phyloP scores from a whole-genome alignment of 1,140 invertebrate species.

The Scaptomyza hsui region DNA sequence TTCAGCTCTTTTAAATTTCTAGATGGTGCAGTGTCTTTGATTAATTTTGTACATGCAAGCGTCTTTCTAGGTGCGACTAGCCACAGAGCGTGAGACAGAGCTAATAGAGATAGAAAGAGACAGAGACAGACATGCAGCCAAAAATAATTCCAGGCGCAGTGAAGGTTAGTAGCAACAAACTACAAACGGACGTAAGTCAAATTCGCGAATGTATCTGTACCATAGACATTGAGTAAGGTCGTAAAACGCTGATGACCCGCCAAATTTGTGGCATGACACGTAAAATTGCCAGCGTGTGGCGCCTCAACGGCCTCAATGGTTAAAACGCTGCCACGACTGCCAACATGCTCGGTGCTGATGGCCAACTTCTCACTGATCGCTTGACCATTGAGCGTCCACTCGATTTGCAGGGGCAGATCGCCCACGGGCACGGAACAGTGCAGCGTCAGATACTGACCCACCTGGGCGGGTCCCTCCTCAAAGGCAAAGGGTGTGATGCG shows the following conservation, averaged over 20 bases:
- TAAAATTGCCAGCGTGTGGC: slow-evolving; percentile 88
- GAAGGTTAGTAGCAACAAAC: slow-evolving; percentile 52
- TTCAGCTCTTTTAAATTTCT: background rate
- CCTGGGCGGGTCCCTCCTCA: slow-evolving; percentile 80
- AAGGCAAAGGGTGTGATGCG: slow-evolving; percentile 89
- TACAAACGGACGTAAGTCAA: slow-evolving; percentile 27
- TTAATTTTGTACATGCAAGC: slow-evolving; percentile 54
- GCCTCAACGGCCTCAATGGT: slow-evolving; percentile 88
- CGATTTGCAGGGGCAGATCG: slow-evolving; percentile 88
- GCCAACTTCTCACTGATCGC: slow-evolving; percentile 79
- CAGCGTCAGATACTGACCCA: slow-evolving; percentile 80
- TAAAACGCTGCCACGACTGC: slow-evolving; percentile 87
- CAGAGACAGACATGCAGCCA: slow-evolving; percentile 54
- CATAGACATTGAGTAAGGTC: slow-evolving; percentile 77
- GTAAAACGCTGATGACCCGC: slow-evolving; percentile 85
- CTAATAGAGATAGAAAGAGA: slow-evolving; percentile 6
- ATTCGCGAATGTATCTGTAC: slow-evolving; percentile 64
- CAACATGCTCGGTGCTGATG: slow-evolving; percentile 86
- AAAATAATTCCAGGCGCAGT: slow-evolving; percentile 19
- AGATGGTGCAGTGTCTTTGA: slow-evolving; percentile 17
- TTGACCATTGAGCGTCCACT: slow-evolving; percentile 90
- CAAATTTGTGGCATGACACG: slow-evolving; percentile 88
- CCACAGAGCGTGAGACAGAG: slow-evolving; percentile 22
- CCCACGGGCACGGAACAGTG: slow-evolving; percentile 90
- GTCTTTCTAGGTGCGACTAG: slow-evolving; percentile 45